phyloP scores from a whole-genome alignment of 2,797 vertebrate species.

The Pyrocephalus nanus region DNA sequence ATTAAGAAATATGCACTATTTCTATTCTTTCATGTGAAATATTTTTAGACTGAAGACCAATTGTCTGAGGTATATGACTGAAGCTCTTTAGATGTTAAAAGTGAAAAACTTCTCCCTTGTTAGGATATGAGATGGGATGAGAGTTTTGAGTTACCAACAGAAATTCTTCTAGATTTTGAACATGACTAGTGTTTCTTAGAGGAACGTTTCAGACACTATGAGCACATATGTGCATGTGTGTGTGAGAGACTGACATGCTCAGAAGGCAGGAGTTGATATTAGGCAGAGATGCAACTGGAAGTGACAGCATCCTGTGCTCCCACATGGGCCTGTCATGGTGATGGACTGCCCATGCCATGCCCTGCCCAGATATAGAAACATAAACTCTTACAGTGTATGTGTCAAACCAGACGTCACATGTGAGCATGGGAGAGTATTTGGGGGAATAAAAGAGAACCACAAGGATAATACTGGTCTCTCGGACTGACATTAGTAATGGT shows the following conservation, averaged over 20 bases:
- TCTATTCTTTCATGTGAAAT: neutral
- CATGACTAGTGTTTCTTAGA: neutral
- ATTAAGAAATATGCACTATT: neutral
- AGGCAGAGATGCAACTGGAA: neutral
- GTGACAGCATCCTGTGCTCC: neutral
- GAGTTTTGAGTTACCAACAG: neutral
- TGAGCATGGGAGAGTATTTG: neutral
- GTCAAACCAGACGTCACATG: neutral
- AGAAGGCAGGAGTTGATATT: neutral
- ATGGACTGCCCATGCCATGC: neutral
- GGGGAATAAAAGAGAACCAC: neutral
- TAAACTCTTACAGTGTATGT: neutral
- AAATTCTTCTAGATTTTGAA: neutral
- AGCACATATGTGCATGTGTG: too few relatives aligned
- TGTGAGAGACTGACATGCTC: neutral
- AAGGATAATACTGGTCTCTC: neutral
- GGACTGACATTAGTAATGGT: neutral
- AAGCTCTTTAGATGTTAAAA: neutral
- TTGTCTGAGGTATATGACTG: neutral
- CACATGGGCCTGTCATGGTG: neutral
- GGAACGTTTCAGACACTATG: neutral
- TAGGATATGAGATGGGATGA: neutral
- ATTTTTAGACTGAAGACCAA: neutral
- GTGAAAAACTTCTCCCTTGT: neutral
- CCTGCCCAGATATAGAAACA: neutral